phyloP scores from a whole-genome alignment of 2,113 vertebrate genomes.

The Fregata magnificens region DNA sequence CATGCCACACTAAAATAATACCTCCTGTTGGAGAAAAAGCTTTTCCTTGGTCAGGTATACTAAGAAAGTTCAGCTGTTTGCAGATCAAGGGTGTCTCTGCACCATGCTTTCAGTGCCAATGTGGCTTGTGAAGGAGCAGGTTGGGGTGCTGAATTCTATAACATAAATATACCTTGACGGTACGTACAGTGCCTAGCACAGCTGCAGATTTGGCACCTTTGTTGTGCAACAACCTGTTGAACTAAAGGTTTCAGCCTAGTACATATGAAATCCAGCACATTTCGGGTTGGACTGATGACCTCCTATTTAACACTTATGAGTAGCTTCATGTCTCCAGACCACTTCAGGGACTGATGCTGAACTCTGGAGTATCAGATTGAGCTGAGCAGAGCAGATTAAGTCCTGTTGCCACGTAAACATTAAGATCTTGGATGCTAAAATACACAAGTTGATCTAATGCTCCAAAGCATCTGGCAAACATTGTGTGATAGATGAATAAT shows the following conservation, averaged over 20 bases:
- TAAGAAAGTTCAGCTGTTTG: not conserved
- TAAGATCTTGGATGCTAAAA: not conserved
- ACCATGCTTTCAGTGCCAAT: not conserved
- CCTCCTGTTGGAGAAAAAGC: not conserved
- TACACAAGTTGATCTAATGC: not conserved
- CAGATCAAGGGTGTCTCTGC: not conserved
- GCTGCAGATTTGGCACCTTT: not conserved
- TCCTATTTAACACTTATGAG: not conserved
- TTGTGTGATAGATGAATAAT: not conserved
- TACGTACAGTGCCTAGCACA: not conserved
- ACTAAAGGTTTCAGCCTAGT: not conserved
- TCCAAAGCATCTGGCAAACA: not conserved
- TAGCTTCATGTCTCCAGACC: not conserved
- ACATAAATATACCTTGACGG: not conserved
- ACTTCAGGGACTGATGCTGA: not conserved
- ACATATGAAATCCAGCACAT: not conserved
- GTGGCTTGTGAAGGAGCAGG: not conserved
- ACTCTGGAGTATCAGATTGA: not conserved
- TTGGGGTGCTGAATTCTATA: rapidly evolving
- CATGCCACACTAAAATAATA: too few relatives aligned
- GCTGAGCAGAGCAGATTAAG: not conserved
- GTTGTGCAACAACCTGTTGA: not conserved
- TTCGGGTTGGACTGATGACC: not conserved
- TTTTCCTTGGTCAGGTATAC: not conserved
- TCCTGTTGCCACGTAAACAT: not conserved